Conservation (phyloP, 2,113 vertebrate species). For the Tursiops truncatus region DNA sequence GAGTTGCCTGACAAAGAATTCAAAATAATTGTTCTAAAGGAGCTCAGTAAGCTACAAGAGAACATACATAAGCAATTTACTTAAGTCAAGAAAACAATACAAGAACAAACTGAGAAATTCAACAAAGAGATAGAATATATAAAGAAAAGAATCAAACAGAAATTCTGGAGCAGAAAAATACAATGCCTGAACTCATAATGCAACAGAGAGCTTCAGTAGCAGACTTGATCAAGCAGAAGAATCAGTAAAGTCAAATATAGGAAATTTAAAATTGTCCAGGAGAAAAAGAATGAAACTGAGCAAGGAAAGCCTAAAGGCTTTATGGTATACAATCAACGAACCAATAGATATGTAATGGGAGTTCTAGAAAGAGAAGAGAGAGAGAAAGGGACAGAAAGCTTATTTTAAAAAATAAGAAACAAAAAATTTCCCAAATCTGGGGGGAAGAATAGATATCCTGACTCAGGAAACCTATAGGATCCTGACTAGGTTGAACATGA, state of each 20-base stretch:
- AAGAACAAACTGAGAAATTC: not conserved
- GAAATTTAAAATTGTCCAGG: not conserved
- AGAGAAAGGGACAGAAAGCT: not conserved
- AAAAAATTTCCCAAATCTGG: not conserved
- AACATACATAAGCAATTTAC: not conserved
- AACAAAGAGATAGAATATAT: not conserved
- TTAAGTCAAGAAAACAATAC: not conserved
- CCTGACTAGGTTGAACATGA: not conserved
- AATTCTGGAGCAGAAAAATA: too few species aligned
- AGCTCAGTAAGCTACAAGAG: not conserved
- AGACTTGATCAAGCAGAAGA: not conserved
- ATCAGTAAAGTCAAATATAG: not conserved
- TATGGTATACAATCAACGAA: not conserved
- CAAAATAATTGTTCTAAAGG: not conserved
- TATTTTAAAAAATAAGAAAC: not conserved
- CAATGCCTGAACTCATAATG: too few species aligned
- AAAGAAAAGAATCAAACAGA: not conserved
- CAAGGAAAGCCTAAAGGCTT: not conserved
- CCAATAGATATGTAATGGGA: not conserved
- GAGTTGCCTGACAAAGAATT: not conserved
- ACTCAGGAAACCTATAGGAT: not conserved
- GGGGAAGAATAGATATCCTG: not conserved
- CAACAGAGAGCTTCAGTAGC: not conserved
- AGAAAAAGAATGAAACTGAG: not conserved
- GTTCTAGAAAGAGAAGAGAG: not conserved